A percentile compares a stretch with the other conserved stretches of the same genome.
phyloP scores from a whole-genome alignment of 2,888 invertebrate genomes.

The Eupeodes luniger region DNA sequence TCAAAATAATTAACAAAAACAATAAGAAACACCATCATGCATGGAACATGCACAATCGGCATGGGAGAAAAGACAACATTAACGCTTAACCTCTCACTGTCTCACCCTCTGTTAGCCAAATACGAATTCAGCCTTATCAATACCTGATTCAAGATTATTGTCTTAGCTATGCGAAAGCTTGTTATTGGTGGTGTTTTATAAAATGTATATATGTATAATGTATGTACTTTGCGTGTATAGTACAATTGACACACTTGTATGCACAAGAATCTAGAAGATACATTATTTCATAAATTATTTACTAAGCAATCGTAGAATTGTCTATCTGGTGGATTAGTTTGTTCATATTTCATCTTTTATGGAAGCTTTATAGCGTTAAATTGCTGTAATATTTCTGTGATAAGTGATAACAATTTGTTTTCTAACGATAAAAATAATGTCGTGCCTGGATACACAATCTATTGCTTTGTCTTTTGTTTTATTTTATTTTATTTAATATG shows the following conservation, averaged over 20 bases:
- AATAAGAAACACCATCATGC: neutral
- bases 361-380: neutral
- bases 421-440: too few species aligned
- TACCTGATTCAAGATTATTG: conserved; percentile 3
- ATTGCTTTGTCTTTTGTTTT: neutral
- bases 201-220: neutral
- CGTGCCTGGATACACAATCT: neutral
- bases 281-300: conserved; percentile 7
- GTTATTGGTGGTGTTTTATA: neutral
- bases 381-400: neutral
- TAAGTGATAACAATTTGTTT: neutral
- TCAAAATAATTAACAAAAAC: neutral
- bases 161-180: neutral
- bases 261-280: neutral
- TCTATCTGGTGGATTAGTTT: neutral
- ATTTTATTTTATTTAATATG: too few species aligned
- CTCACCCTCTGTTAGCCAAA: conserved; percentile 9
- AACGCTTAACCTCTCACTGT: neutral
- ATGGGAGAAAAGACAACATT: conserved; percentile 16
- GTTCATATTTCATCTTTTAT: neutral
- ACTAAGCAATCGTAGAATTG: neutral
- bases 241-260: conserved; percentile 25
- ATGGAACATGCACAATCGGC: conserved; percentile 12
- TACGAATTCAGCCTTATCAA: conserved; percentile 19
- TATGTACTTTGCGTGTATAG: neutral